phyloP scores from a whole-genome alignment of 2,888 invertebrate genomes.

The Priocnemis perturbator region DNA sequence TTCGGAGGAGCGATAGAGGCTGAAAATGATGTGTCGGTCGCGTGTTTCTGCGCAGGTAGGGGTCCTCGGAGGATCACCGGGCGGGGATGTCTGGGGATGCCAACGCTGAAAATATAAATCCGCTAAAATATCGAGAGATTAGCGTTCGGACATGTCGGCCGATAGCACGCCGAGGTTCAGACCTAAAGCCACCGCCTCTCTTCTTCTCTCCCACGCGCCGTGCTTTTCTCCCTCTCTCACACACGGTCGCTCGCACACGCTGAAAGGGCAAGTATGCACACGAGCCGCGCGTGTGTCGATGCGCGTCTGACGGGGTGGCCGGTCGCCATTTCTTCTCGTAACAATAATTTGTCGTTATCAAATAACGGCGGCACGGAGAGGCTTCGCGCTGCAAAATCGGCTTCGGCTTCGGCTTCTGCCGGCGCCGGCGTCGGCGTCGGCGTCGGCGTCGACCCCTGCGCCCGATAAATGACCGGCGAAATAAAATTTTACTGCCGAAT shows the following conservation, averaged over 20 bases:
- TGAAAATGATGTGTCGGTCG: conserved; percentile 19
- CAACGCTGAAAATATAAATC: conserved; percentile 69
- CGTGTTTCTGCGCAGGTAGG: conserved; percentile 6
- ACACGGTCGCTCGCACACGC: conserved; percentile 4
- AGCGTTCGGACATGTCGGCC: conserved; percentile 68
- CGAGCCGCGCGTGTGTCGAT: conserved; percentile 5
- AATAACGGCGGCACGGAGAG: conserved; percentile 59
- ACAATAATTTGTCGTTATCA: conserved; percentile 75
- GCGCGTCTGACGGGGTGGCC: conserved; percentile 21
- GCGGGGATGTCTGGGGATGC: conserved; percentile 29
- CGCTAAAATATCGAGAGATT: conserved; percentile 74
- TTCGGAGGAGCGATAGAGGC: conserved; percentile 6
- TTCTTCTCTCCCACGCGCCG: neutral
- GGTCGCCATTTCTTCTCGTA: conserved; percentile 71
- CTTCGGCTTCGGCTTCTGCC: conserved; percentile 14
- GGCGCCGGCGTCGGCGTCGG: conserved; percentile 15
- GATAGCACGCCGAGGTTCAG: conserved; percentile 57
- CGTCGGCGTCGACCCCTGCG: conserved; percentile 16
- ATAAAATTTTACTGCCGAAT: conserved; percentile 74
- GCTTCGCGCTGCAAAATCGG: conserved; percentile 14
- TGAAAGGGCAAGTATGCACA: too few species aligned
- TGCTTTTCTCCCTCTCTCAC: neutral
- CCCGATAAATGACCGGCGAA: conserved; percentile 71
- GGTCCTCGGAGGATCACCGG: conserved; percentile 1
- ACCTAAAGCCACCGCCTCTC: conserved; percentile 41